Conservation (phyloP, 2,797 vertebrate species). For the Xenentodon cancila region DNA sequence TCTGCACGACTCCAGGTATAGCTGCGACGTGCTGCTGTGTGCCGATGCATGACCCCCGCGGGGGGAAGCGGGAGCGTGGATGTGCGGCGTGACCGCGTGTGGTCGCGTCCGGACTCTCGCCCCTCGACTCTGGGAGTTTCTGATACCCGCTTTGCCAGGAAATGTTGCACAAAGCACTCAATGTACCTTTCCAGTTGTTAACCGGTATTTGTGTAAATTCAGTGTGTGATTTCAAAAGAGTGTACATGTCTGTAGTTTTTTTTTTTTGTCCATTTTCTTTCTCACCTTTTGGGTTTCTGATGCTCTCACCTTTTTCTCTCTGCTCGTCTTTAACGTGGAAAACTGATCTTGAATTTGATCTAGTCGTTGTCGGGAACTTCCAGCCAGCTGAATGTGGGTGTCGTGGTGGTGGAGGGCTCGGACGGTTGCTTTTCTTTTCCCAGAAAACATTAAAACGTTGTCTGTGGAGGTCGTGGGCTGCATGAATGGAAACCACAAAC, state of each 20-base stretch:
- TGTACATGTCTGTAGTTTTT: constrained; percentile 60
- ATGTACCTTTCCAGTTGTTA: constrained; percentile 74
- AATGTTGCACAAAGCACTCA: constrained; percentile 79
- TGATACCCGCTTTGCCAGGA: constrained; percentile 67
- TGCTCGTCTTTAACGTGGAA: constrained; percentile 61
- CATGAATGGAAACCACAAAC: constrained; percentile 85
- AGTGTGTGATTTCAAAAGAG: constrained; percentile 61
- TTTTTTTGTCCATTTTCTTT: constrained; percentile 55
- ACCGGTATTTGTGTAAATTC: constrained; percentile 68
- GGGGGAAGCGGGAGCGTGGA: constrained; percentile 39
- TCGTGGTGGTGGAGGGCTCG: constrained; percentile 67
- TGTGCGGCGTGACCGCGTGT: constrained; percentile 25
- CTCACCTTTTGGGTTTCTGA: constrained; percentile 56
- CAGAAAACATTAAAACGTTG: constrained; percentile 64
- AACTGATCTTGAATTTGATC: constrained; percentile 56
- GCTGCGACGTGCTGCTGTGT: constrained; percentile 81
- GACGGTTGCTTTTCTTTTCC: constrained; percentile 74
- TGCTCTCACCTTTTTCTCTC: constrained; percentile 53
- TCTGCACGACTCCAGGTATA: constrained; percentile 89
- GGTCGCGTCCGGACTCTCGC: constrained; percentile 39
- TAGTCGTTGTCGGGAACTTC: constrained; percentile 75
- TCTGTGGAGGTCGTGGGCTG: constrained; percentile 86
- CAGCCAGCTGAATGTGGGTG: constrained; percentile 77
- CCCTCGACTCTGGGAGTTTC: constrained; percentile 47
- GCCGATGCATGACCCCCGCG: constrained; percentile 86